Evolutionary conservation across 2,888 invertebrate genomes (phyloP), one percentile per base, ranked within the genome.

Genomic region (Caenorhabditis sp.): DNA sequence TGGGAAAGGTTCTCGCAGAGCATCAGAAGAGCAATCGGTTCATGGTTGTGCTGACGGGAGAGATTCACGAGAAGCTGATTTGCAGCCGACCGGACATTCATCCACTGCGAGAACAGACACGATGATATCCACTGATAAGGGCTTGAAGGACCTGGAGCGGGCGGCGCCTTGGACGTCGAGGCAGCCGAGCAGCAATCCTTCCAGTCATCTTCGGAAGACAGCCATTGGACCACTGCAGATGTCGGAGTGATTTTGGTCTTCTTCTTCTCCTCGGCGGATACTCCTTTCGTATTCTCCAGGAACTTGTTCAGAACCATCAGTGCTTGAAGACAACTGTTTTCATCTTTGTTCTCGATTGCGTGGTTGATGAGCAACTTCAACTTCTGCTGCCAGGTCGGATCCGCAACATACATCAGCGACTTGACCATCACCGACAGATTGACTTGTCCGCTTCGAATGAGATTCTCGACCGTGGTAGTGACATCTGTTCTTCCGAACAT

Each of bases 381-480:
- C 53, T 86, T 86, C 44, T 70, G 64, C 51, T 86, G 82, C 86
- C 86, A 86, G 11, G 79, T 76, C 9, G 76, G 60, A 76, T 86
- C 86, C 2, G 77, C 69, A 8, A 71, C 69, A 9, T 65, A 61
- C 22, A 67, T 53, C 44, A 86, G 22, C 2, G 83, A 82, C 67
- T 82, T 83, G 11, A 69, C 69, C 15, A 86, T 80, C 1, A 83
- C 62, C 1, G 69, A 67, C 5, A 78, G 22, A 11, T 64, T 64
- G 22, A 82, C 64, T 6, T 65, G 26, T 15, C 76, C 84, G 1
- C 13, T 24, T 2, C 78, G 62, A 8, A 76, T 70, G 22, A 85
- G 37, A n/a, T 44, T 65, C 55, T 74, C 78, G 13, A 82, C 44
- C 28, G 71, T 69, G 32, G 44, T 11, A 0, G 82, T 79, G 13